phyloP scores from a whole-genome alignment of 2,797 vertebrate genomes.

The Arrhamphus sclerolepis region DNA sequence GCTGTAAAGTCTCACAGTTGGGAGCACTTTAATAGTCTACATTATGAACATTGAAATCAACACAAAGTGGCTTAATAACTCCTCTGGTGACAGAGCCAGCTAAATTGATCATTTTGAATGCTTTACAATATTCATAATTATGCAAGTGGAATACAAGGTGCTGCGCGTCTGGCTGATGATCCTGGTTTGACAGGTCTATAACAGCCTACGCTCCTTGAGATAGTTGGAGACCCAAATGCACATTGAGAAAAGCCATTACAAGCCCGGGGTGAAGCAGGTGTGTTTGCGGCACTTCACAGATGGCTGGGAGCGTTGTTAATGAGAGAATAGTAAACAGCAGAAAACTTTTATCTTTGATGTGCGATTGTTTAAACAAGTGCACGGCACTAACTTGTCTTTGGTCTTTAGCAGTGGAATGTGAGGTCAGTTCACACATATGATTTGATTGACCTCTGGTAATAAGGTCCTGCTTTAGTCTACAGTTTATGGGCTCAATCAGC shows the following conservation, averaged over 20 bases:
- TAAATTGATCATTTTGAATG: constrained; percentile 77
- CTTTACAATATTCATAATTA: constrained; percentile 81
- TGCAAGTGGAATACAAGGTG: constrained; percentile 71
- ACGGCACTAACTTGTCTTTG: constrained; percentile 25
- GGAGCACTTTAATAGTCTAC: constrained; percentile 56
- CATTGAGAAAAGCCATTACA: constrained; percentile 83
- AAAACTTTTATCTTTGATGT: constrained; percentile 75
- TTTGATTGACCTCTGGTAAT: constrained; percentile 54
- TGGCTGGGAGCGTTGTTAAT: constrained; percentile 79
- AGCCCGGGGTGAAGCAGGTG: constrained; percentile 81
- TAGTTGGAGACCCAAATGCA: constrained; percentile 71
- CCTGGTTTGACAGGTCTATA: constrained; percentile 74
- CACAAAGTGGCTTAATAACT: constrained; percentile 79
- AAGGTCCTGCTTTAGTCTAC: constrained; percentile 36
- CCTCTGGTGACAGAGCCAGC: constrained; percentile 68
- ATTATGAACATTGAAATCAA: constrained; percentile 77
- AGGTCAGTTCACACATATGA: constrained; percentile 50
- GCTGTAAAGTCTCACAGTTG: constrained; percentile 53
- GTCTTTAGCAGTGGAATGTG: constrained; percentile 25
- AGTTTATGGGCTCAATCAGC: constrained; percentile 20
- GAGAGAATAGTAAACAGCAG: constrained; percentile 75
- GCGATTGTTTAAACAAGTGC: constrained; percentile 62
- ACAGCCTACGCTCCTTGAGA: constrained; percentile 72
- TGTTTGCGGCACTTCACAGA: constrained; percentile 81
- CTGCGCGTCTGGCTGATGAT: constrained; percentile 77